Conservation (phyloP, 1,140 invertebrate species). For the Dysdera silvatica region DNA sequence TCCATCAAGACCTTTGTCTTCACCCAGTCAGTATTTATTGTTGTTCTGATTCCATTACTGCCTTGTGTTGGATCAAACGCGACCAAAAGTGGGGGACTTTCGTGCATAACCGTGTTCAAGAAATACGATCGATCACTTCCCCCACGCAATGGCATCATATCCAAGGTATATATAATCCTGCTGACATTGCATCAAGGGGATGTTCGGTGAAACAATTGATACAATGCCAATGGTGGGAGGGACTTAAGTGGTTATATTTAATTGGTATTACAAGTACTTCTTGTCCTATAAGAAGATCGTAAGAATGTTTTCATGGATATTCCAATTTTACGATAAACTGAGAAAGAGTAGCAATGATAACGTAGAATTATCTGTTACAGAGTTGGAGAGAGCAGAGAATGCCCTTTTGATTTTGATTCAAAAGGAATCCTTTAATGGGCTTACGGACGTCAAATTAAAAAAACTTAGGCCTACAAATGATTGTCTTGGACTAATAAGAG, state of each 20-base stretch:
- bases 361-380: neutral
- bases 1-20: neutral
- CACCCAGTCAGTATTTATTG: neutral
- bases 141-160: conserved; percentile 1
- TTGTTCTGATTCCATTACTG: conserved; percentile 31
- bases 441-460: neutral
- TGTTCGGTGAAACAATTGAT: conserved; percentile 1
- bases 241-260: neutral
- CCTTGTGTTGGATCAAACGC: neutral
- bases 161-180: conserved; percentile 13
- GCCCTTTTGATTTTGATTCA: neutral
- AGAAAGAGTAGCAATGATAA: neutral
- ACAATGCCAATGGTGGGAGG: conserved; percentile 11
- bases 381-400: neutral
- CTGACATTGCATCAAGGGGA: conserved; percentile 22
- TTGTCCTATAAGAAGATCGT: conserved; percentile 7
- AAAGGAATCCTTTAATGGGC: conserved; percentile 5
- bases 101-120: neutral
- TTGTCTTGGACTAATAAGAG: neutral
- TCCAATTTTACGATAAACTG: neutral
- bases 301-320: conserved; percentile 4
- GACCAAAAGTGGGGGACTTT: conserved; percentile 12
- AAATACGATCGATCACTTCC: neutral
- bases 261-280: conserved; percentile 5
- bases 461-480: neutral